Evolutionary conservation across 1,140 invertebrate species (phyloP), one percentile per base, ranked within the genome.

Genomic region (Condylostylus longicornis): DNA sequence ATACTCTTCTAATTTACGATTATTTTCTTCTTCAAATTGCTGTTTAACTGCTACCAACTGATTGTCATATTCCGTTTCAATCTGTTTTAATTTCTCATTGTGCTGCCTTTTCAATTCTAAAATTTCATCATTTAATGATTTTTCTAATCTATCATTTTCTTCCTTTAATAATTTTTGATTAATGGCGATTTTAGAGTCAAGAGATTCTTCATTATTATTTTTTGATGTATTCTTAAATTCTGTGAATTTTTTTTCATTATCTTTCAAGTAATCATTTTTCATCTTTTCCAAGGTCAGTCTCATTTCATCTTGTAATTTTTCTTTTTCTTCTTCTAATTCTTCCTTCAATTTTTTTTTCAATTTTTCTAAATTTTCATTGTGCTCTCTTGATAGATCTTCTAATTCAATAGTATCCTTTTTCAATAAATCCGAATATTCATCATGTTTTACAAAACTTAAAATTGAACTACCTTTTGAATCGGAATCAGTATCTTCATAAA

Each of bases 381-480:
- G 51, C 37, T 50, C 48, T 7, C 50, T 40, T 1, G 39, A 43
- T 15, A 49, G 29, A 8, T 53, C 54, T n/a, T 55, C 51, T 2
- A 53, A 17, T 9, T 56, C 54, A 27, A 57, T 56, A 15, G 50
- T 45, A 39, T 48, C 49, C 18, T 19, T 33, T n/a, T n/a, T n/a
- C n/a, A n/a, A n/a, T n/a, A 15, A 15, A 10, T 8, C 30, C 8
- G 14, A 7, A 4, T 20, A 8, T 3, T 18, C 3, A 2, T 50
- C 51, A 33, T 53, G 49, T 14, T 57, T 56, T 3, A 53, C 42
- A 41, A 58, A 53, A 15, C 55, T 58, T 18, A 50, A 48, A 18
- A 58, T 50, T 2, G 56, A 66, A 21, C 71, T 69, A 20, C 69
- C 67, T 10, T 71, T 70, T 0, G 68, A 72, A 12, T 64, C 68